Conservation (phyloP, 2,888 invertebrate species). For the Choristoneura rosaceana region DNA sequence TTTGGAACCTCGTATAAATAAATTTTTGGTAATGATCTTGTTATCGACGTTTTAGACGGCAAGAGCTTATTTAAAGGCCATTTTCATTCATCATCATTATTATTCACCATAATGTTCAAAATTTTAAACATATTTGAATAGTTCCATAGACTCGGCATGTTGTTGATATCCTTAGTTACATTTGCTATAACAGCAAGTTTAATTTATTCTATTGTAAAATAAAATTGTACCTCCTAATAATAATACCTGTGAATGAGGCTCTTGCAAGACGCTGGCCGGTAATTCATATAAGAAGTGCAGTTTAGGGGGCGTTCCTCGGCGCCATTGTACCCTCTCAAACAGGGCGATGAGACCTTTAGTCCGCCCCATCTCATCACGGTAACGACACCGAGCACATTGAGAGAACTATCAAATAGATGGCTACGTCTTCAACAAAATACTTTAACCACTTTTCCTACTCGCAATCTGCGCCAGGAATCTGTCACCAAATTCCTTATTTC, state of each 20-base stretch:
- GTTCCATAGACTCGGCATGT: not conserved
- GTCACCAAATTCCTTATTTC: slow-evolving; percentile 47
- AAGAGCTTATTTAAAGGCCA: slow-evolving; percentile 10
- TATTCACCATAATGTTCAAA: slow-evolving; percentile 1
- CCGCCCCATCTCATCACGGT: slow-evolving; percentile 39
- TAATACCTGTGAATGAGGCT: not conserved
- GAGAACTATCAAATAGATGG: slow-evolving; percentile 40
- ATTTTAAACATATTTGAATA: not conserved
- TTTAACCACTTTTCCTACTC: slow-evolving; percentile 33
- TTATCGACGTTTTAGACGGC: slow-evolving; percentile 26
- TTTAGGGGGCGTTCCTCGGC: slow-evolving; percentile 29
- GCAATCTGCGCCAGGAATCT: slow-evolving; percentile 32
- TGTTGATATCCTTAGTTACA: not conserved
- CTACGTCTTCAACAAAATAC: slow-evolving; percentile 35
- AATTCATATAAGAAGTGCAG: slow-evolving; percentile 15
- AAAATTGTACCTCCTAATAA: not conserved
- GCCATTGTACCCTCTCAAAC: slow-evolving; percentile 33
- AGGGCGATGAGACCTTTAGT: slow-evolving; percentile 33
- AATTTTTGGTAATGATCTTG: slow-evolving; percentile 12
- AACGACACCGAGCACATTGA: slow-evolving; percentile 37
- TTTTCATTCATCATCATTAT: not conserved
- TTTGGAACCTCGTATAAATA: slow-evolving; percentile 25
- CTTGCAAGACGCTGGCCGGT: not conserved
- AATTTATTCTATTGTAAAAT: too few relatives aligned
- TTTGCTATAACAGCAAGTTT: not conserved